phyloP scores from a whole-genome alignment of 2,113 vertebrate species.

The Lophochroa leadbeateri region DNA sequence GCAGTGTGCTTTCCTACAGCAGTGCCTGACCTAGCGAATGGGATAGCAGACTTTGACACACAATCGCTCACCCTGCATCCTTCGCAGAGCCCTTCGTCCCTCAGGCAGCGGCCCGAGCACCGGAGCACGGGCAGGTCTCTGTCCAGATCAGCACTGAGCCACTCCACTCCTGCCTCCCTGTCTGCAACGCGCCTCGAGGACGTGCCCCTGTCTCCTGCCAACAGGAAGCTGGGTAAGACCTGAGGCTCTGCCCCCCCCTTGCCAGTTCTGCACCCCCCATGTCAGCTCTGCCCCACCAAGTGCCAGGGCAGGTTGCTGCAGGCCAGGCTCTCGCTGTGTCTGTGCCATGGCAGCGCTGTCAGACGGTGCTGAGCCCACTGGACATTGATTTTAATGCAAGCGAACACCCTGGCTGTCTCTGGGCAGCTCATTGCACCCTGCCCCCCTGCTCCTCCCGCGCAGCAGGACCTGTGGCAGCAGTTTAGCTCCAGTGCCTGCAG shows the following conservation, averaged over 20 bases:
- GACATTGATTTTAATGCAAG: not conserved
- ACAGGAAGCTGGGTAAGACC: conserved; percentile 86
- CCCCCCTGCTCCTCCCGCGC: not conserved
- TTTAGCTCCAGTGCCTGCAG: not conserved
- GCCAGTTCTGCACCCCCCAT: too few species aligned
- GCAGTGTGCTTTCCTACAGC: conserved; percentile 18
- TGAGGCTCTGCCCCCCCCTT: not conserved
- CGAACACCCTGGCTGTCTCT: not conserved
- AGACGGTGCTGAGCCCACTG: not conserved
- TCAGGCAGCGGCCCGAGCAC: conserved; percentile 22
- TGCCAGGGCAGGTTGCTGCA: not conserved
- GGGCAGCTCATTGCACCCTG: not conserved
- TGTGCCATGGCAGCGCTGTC: not conserved
- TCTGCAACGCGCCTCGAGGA: conserved; percentile 62
- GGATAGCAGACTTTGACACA: conserved; percentile 69
- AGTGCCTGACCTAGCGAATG: conserved; percentile 78
- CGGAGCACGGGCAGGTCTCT: conserved; percentile 76
- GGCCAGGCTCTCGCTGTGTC: not conserved
- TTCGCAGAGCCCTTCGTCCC: conserved; percentile 56
- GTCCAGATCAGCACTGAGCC: conserved; percentile 61
- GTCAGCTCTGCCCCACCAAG: too few species aligned
- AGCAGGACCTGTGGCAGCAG: not conserved
- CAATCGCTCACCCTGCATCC: conserved; percentile 69
- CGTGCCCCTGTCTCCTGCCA: conserved; percentile 67
- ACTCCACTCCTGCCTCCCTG: conserved; percentile 61